These are phyloP conservation scores for Tupaia tana DNA, from an alignment of 2,113 vertebrate genomes.

Conservation along the genomic window DNA sequence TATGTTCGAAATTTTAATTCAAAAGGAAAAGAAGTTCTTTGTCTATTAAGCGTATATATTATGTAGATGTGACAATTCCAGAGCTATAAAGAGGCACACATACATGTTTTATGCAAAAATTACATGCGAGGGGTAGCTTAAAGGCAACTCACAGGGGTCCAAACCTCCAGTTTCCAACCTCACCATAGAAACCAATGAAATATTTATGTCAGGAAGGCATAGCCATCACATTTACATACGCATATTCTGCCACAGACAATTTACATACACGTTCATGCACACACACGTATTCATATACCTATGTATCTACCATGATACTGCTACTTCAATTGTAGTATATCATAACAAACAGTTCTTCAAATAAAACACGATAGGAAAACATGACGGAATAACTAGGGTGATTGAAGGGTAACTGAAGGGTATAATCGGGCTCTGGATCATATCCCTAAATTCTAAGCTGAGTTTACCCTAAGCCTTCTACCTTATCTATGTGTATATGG, in stretches of 20 bases:
- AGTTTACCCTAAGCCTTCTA: conserved; percentile 25
- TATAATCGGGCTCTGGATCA: conserved; percentile 24
- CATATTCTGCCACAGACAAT: background rate
- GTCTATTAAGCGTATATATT: conserved; percentile 50
- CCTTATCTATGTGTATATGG: background rate
- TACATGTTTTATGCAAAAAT: conserved; percentile 73
- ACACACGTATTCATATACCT: background rate
- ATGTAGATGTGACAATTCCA: conserved; percentile 63
- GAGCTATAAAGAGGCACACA: conserved; percentile 49
- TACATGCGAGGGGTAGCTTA: conserved; percentile 34
- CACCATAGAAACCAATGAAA: conserved; percentile 53
- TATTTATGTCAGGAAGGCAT: conserved; percentile 48
- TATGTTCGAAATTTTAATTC: conserved; percentile 69
- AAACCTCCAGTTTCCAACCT: conserved; percentile 40
- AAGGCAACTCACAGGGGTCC: background rate
- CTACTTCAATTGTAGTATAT: background rate
- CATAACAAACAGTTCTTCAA: conserved; percentile 41
- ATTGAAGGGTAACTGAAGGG: background rate
- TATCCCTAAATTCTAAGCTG: conserved; percentile 34
- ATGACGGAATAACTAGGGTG: background rate
- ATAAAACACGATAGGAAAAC: background rate
- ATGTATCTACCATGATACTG: background rate
- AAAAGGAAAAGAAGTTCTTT: conserved; percentile 63
- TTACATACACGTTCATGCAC: background rate
- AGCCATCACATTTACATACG: conserved; percentile 30